phyloP scores from a whole-genome alignment of 2,797 vertebrate species.

The Numenius phaeopus region DNA sequence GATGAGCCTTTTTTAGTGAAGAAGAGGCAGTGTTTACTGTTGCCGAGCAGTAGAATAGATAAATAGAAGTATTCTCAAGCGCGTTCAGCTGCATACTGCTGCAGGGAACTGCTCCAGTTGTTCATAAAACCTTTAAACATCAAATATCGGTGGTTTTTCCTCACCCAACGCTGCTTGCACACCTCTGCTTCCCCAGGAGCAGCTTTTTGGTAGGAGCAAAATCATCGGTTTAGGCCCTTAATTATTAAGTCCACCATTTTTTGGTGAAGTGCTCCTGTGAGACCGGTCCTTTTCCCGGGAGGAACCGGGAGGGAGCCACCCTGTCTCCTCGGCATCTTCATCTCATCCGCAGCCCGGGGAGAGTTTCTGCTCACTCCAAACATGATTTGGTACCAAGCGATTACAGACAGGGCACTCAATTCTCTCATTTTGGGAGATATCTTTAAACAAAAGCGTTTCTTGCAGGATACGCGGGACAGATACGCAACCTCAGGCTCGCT shows the following conservation, averaged over 20 bases:
- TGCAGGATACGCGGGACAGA: not conserved
- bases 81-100: not conserved
- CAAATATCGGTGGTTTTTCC: rapidly evolving
- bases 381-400: rapidly evolving
- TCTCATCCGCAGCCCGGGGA: not conserved
- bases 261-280: not conserved
- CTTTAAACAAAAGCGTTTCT: not conserved
- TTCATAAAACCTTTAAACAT: not conserved
- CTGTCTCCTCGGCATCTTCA: not conserved
- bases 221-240: not conserved
- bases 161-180: not conserved
- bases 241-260: rapidly evolving
- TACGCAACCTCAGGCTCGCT: not conserved
- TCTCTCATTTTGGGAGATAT: not conserved
- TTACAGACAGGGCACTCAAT: rapidly evolving
- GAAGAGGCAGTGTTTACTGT: not conserved
- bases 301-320: not conserved
- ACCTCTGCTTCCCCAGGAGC: not conserved
- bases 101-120: not conserved
- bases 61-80: not conserved
- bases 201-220: not conserved
- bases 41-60: not conserved
- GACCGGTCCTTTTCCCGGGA: not conserved
- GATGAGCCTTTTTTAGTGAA: not conserved
- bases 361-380: not conserved